Base-by-base conservation (phyloP, 1,140 invertebrate genomes). In the Cyphomyrmex costatus region DNA sequence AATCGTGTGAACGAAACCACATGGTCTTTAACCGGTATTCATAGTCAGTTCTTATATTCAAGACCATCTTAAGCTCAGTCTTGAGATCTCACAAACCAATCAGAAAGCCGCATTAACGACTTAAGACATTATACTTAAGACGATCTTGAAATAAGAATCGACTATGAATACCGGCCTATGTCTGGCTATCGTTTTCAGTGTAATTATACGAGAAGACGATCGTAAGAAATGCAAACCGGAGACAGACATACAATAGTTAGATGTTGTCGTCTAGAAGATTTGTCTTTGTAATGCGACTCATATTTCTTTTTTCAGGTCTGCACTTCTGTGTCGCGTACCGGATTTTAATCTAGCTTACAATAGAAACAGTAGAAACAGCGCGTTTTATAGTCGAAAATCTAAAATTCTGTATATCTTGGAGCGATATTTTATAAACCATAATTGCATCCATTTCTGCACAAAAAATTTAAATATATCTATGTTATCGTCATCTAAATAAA, bases 211-310 rank as follows among this genome's bases (percentile, higher is more conserved):
- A 51, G 19, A 49, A 82, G 21, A 49, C 19, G 2, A 53, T 60
- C 70, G 30, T 46, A 33, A 51, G 7, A 68, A 68, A 51, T 46
- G 6, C 33, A 21, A 82, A 46, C 36, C 19, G 19, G 33, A 49
- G 36, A 19, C 33, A n/a, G 8, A 58, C n/a, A 12, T 19, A 46
- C 65, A 71, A 60, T 36, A 24, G 33, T 16, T 33, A 66, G 33
- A 82, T 71, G 24, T 58, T 82, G 77, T 53, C 46, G 51, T 68
- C 68, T 49, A 49, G 14, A 58, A 42, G n/a, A 74, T 82, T 33
- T 73, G 24, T 46, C 51, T 82, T 71, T 83, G n/a, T 73, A 19
- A 83, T 27, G 24, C 7, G 42, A 3, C 36, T 49, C 68, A 19
- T 73, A 71, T 73, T 73, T 80, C 56, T 60, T 71, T 56, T 70